Evolutionary conservation across 2,113 vertebrate species (phyloP), one percentile per base, ranked within the genome.

Genomic region (Callionymus lyra): DNA sequence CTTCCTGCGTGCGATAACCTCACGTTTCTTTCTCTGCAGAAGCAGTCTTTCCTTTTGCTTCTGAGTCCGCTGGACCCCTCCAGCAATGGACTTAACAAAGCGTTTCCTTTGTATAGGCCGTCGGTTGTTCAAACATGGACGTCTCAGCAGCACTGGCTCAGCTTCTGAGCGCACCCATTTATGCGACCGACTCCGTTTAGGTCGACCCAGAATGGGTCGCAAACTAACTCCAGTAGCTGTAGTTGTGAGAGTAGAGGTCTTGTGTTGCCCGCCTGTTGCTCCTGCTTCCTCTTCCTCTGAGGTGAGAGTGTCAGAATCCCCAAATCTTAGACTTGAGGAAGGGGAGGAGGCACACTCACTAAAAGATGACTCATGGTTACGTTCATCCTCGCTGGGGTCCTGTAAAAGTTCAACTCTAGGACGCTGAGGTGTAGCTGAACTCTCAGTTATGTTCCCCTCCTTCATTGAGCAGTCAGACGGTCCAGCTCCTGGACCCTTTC

Each of bases 321-420:
- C 92, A 42, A 98, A 98, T 65, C 89, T 89, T 53, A 96, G 74
- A 70, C 95, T 97, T 41, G 95, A 98, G 10, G 95, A 98, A 41
- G 92, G 94, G 0, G 94, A 98, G 51, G 95, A 97, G 16, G 91
- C 87, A 68, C 93, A 98, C 76, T 98, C 95, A 72, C 94, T 98
- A 56, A 94, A 94, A 12, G 94, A 96, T 47, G 95, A 98, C 63
- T 96, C 93, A 1, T 65, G 75, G 50, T 83, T 77, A 16, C 88
- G 88, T 38, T 97, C 91, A 10, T 89, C 87, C 50, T 95, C 91
- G 34, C 91, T 94, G 15, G 83, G 91, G 1, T 85, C 79, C 65
- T 88, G 87, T 40, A 93, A 70, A 53, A 81, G 77, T 59, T 81
- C 87, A 42, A 82, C 83, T 60, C 88, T 83, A 42, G 89, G 72